These are phyloP conservation scores for Scelioninae gen. 1 DNA, from an alignment of 2,888 invertebrate species.

Conservation along the genomic window DNA sequence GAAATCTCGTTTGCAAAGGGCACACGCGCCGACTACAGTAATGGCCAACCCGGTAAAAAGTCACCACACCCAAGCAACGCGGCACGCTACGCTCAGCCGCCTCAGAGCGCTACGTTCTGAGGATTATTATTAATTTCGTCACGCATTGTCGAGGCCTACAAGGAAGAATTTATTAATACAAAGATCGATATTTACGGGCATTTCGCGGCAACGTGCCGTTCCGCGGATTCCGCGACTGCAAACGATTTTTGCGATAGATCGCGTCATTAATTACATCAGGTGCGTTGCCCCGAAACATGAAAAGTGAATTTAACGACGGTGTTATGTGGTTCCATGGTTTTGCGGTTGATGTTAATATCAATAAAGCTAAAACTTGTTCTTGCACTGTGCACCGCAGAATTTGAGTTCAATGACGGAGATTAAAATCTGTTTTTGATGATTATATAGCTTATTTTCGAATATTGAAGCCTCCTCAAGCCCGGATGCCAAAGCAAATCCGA, in stretches of 20 bases:
- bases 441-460: too few relatives aligned
- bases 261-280: slow-evolving; percentile 26
- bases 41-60: slow-evolving; percentile 65
- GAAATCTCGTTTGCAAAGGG: slow-evolving; percentile 71
- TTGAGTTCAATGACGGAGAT: slow-evolving; percentile 15
- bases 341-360: slow-evolving; percentile 20
- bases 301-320: slow-evolving; percentile 42
- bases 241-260: slow-evolving; percentile 29
- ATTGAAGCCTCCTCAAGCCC: too few relatives aligned
- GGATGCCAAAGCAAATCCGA: too few relatives aligned
- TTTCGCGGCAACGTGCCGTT: slow-evolving; percentile 45
- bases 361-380: slow-evolving; percentile 25
- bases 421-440: too few relatives aligned
- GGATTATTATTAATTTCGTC: slow-evolving; percentile 73
- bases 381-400: slow-evolving; percentile 14
- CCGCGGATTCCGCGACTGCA: slow-evolving; percentile 33
- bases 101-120: slow-evolving; percentile 38
- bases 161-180: slow-evolving; percentile 72
- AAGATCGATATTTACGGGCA: slow-evolving; percentile 61
- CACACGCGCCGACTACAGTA: slow-evolving; percentile 66
- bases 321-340: slow-evolving; percentile 15
- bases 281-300: slow-evolving; percentile 16
- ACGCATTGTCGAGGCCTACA: slow-evolving; percentile 72
- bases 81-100: slow-evolving; percentile 51
- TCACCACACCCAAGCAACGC: slow-evolving; percentile 66